Percentiles rank a stretch among this genome's conserved stretches.
phyloP scores from a whole-genome alignment of 2,113 vertebrate genomes.

The Reinhardtius hippoglossoides region DNA sequence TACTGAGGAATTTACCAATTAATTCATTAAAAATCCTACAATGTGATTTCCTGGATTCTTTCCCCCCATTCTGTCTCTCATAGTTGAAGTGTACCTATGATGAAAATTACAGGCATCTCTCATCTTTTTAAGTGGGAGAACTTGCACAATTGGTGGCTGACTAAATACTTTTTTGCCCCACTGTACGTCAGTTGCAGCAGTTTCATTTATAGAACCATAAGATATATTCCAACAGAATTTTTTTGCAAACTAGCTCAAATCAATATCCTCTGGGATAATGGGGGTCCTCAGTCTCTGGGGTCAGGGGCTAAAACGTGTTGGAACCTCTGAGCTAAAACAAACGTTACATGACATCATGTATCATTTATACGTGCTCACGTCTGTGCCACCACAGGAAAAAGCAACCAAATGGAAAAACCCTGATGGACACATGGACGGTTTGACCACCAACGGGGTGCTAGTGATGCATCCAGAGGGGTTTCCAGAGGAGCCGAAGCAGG shows the following conservation, averaged over 20 bases:
- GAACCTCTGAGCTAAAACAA: background rate
- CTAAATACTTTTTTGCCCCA: too few species aligned
- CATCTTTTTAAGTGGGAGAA: too few species aligned
- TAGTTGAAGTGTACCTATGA: too few species aligned
- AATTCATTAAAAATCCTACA: too few species aligned
- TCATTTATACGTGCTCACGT: background rate
- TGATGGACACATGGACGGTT: conserved; percentile 97
- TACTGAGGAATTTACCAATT: too few species aligned
- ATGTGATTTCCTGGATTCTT: too few species aligned
- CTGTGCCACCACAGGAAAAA: conserved; percentile 87
- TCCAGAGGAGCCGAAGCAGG: conserved; percentile 92
- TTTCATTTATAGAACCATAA: too few species aligned
- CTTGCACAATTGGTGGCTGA: too few species aligned
- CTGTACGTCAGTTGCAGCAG: too few species aligned
- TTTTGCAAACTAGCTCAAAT: background rate
- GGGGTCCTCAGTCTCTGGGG: background rate
- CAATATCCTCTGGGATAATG: background rate
- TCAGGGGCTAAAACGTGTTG: background rate
- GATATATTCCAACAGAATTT: too few species aligned
- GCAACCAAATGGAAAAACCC: conserved; percentile 99
- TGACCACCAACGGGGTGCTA: conserved; percentile 97
- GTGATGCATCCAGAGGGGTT: conserved; percentile 97
- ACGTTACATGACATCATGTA: background rate
- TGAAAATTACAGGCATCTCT: too few species aligned
- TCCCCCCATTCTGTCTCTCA: too few species aligned